Percentiles rank a stretch among this genome's conserved stretches.
These are phyloP conservation scores for Mylabris phalerata DNA, from an alignment of 1,140 invertebrate genomes.

Conservation along the genomic window DNA sequence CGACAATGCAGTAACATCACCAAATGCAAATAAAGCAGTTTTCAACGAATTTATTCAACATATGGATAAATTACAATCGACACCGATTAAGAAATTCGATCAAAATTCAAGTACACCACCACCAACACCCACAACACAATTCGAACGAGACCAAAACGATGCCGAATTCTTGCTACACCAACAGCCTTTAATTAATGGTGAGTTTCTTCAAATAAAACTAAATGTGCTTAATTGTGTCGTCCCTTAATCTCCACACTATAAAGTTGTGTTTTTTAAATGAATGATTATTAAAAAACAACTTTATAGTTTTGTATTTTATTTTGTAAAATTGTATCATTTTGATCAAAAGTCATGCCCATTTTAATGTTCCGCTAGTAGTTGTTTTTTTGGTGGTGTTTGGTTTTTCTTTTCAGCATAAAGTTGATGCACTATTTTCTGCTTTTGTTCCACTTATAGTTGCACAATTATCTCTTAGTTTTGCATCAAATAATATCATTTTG, in stretches of 20 bases:
- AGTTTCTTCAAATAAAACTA: not conserved
- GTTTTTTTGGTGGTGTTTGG: not conserved
- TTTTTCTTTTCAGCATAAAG: not conserved
- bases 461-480: not conserved
- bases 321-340: not conserved
- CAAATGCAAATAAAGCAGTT: slow-evolving; percentile 31
- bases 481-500: not conserved
- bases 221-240: not conserved
- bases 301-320: too few species aligned
- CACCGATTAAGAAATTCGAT: slow-evolving; percentile 17
- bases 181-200: not conserved
- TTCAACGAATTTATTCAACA: slow-evolving; percentile 36
- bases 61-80: slow-evolving; percentile 31
- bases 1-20: slow-evolving; percentile 5
- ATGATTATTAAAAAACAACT: too few species aligned
- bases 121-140: slow-evolving; percentile 33
- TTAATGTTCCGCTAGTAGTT: slow-evolving; percentile 30
- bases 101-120: slow-evolving; percentile 33
- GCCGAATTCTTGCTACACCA: not conserved
- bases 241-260: too few species aligned
- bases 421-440: not conserved
- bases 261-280: too few species aligned
- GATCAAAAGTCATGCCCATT: slow-evolving; percentile 31
- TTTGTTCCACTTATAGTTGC: not conserved
- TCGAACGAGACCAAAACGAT: slow-evolving; percentile 10